Evolutionary conservation across 2,888 invertebrate genomes (phyloP), one percentile per base, ranked within the genome.

Genomic region (Eristalinus aeneus): DNA sequence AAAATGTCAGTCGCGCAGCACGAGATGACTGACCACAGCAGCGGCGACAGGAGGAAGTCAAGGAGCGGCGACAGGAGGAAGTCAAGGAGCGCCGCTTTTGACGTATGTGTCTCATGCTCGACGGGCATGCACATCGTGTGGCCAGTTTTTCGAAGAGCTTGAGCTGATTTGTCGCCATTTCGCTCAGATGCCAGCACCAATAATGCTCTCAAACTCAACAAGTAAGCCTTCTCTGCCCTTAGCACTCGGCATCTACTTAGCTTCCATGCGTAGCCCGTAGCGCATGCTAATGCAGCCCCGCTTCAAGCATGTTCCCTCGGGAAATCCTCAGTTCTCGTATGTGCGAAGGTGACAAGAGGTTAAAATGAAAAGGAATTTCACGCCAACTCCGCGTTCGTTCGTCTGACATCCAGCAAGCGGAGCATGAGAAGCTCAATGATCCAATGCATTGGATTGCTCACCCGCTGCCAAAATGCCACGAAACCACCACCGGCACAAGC

Each of bases 281-380:
- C 27, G 2, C 27, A 27, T 27, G 27, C 53, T n/a, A 64, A 36
- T 10, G 56, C 31, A 39, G 20, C 22, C 4, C 6, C 23, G 58
- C 0, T 9, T 27, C 11, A 31, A 31, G 36, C 56, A 12, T 1
- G 65, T 39, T 65, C 10, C 56, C 39, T n/a, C 46, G 46, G 46
- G 58, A 65, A 32, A 16, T 10, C 56, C 23, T 23, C 22, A 3
- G 6, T 34, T 12, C 61, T 54, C 68, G 63, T 39, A 68, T 39
- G 34, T 1, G 61, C 58, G 68, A 73, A 80, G 76, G 75, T 85
- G 85, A 80, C 80, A 76, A 81, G 63, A 80, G 80, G 56, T 58
- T 79, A 60, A 61, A 71, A 56, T 31, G 63, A 20, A 46, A 69
- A 58, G 27, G 56, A 68, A 68, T 80, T 85, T 85, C 80, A 85